Evolutionary conservation across 2,113 vertebrate species (phyloP).

Genomic region (Anarhynchus alexandrinus): DNA sequence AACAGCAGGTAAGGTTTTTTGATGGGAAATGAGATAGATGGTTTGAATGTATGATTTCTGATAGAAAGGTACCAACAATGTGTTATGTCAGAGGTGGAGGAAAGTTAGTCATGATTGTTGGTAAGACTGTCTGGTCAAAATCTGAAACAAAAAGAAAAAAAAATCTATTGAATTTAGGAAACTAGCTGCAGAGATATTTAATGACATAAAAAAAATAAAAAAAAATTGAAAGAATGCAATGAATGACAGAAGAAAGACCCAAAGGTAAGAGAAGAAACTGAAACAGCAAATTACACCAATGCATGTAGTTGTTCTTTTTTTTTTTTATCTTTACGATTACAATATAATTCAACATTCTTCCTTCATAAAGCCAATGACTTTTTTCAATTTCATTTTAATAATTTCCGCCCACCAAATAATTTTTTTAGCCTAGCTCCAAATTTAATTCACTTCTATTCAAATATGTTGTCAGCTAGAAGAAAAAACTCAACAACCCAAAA

Average conservation of each 20-base stretch:
- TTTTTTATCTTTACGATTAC: background rate
- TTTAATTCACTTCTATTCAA: background rate
- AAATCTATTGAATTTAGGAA: background rate
- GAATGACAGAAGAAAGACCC: background rate
- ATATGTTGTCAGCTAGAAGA: background rate
- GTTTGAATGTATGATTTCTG: background rate
- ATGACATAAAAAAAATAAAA: background rate
- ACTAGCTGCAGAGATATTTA: background rate
- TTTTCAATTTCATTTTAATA: background rate
- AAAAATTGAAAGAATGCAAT: background rate
- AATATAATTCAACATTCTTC: background rate
- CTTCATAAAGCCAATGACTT: background rate
- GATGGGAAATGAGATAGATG: background rate
- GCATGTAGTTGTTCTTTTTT: rapidly evolving
- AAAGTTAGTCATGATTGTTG: background rate
- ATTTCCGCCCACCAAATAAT: background rate
- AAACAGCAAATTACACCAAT: background rate
- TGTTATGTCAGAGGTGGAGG: background rate
- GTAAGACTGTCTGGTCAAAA: background rate
- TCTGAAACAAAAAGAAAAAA: background rate
- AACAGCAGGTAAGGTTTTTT: background rate
- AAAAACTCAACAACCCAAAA: background rate
- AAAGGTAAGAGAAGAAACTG: background rate
- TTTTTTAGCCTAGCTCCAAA: background rate
- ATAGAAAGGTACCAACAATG: background rate